A percentile compares a stretch with the other conserved stretches of the same genome.
These are phyloP conservation scores for Bostrychus sinensis DNA, from an alignment of 2,113 vertebrate genomes.

Conservation along the genomic window DNA sequence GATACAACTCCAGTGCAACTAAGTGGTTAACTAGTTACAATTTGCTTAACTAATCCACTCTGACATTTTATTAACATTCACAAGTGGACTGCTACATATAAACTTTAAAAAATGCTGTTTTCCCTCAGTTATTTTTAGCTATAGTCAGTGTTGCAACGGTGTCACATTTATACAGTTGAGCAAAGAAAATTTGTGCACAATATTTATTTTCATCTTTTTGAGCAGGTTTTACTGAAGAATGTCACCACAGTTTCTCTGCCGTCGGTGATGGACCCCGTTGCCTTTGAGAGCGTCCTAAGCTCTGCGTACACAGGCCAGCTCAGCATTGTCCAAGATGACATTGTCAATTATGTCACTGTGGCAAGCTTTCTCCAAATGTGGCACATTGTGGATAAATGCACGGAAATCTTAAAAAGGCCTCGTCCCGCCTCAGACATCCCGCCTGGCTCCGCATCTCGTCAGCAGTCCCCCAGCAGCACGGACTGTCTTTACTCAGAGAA, in stretches of 20 bases:
- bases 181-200: neutral
- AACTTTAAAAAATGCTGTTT: too few relatives aligned
- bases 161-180: too few relatives aligned
- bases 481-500: constrained; percentile 73
- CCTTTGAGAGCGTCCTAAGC: constrained; percentile 81
- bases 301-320: constrained; percentile 84
- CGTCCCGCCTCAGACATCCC: constrained; percentile 38
- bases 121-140: too few relatives aligned
- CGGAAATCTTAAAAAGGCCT: constrained; percentile 77
- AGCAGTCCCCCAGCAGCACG: constrained; percentile 82
- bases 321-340: constrained; percentile 81
- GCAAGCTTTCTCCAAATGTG: constrained; percentile 86
- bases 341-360: constrained; percentile 83
- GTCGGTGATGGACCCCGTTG: constrained; percentile 82
- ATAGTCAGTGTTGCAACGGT: neutral
- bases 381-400: constrained; percentile 86
- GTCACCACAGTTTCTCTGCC: constrained; percentile 81
- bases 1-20: too few relatives aligned
- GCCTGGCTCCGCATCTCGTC: constrained; percentile 54
- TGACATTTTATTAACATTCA: too few relatives aligned
- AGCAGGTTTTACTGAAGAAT: constrained; percentile 82
- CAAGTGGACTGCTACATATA: too few relatives aligned
- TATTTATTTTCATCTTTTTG: neutral
- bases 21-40: too few relatives aligned
- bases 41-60: too few relatives aligned